These are phyloP conservation scores for Brachylomia viminalis DNA, from an alignment of 2,888 invertebrate species.

Conservation along the genomic window DNA sequence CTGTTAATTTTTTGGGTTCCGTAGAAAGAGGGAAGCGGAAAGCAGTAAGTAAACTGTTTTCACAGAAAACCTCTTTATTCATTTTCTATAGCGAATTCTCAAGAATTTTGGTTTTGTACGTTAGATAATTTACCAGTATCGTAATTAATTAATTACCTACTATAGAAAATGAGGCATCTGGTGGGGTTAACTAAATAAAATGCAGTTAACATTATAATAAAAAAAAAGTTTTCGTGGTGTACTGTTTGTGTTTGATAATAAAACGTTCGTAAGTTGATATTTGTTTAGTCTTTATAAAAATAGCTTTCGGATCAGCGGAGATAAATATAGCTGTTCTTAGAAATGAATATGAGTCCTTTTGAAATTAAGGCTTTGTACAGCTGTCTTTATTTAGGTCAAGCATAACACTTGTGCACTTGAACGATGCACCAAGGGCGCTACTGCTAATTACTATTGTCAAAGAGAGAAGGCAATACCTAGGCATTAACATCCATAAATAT, in stretches of 20 bases:
- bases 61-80: not conserved
- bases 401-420: not conserved
- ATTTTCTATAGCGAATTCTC: not conserved
- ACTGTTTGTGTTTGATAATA: not conserved
- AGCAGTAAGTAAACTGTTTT: slow-evolving; percentile 2
- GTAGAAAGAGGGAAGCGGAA: not conserved
- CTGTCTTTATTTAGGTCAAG: not conserved
- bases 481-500: too few species aligned
- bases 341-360: not conserved
- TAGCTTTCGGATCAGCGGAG: not conserved
- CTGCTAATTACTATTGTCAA: too few species aligned
- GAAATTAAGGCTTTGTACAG: not conserved
- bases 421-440: not conserved
- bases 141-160: not conserved
- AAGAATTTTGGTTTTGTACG: not conserved
- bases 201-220: too few species aligned
- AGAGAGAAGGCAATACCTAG: too few species aligned
- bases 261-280: not conserved
- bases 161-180: not conserved
- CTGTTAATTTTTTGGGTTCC: slow-evolving; percentile 84
- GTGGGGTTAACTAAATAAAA: not conserved
- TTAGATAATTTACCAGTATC: not conserved
- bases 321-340: not conserved
- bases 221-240: too few species aligned
- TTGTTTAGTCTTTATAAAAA: not conserved